Evolutionary conservation across 1,140 invertebrate species (phyloP), one percentile per base, ranked within the genome.

Genomic region (Saccostrea glomerata): DNA sequence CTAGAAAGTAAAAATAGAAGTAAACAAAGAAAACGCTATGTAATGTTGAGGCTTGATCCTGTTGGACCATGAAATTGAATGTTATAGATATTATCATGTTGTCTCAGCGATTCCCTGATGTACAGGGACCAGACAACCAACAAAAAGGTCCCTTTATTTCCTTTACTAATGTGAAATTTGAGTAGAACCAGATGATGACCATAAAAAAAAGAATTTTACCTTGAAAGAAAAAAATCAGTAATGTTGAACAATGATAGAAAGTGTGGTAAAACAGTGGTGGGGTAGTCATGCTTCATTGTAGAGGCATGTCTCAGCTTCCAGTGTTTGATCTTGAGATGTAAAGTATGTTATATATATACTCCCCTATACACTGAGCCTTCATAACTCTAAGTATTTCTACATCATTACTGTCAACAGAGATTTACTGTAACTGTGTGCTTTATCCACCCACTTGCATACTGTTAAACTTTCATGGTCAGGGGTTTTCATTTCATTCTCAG

Each of bases 51-150:
- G 70, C 25, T 25, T 15, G 23, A 36, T 20, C 30, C 30, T 77
- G 70, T 77, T 77, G 70, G 25, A 77, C 70, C 70, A 77, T 77
- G 70, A 77, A 77, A 77, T 77, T 77, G 70, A 77, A 77, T 77
- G 70, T 77, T 77, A 77, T 36, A 77, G 70, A 77, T 77, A 77
- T 77, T 77, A 77, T 77, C 70, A 77, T 77, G 70, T 77, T 30
- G 70, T 77, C 25, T 30, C 70, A 30, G 2, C 30, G 70, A 36
- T 77, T 77, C 25, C 70, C 30, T 77, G 70, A 77, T 77, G 70
- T 77, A 30, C 30, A 12, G 47, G 30, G 70, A 77, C 70, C 70
- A 77, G 70, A 77, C 70, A 77, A 77, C 30, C 15, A 7, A 77
- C 70, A 77, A 7, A 30, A 25, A 77, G 13, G 70, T 30, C 30